Evolutionary conservation across 2,113 vertebrate species (phyloP).

Genomic region (Onychostoma macrolepis): DNA sequence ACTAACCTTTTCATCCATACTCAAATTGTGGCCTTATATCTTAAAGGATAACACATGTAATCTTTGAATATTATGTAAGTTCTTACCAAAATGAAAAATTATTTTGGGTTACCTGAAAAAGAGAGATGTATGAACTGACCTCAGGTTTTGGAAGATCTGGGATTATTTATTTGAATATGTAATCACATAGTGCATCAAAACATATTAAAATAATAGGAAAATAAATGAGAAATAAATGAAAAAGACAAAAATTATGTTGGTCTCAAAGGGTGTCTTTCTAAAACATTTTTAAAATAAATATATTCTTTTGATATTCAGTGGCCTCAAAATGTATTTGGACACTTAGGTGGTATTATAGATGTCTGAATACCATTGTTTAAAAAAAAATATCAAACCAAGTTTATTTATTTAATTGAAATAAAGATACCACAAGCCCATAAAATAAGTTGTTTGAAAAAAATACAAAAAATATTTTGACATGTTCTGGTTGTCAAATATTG

Average conservation of each 20-base stretch:
- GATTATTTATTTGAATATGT: constrained; percentile 1
- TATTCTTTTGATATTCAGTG: background rate
- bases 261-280: background rate
- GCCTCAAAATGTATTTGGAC: background rate
- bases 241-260: background rate
- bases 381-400: background rate
- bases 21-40: background rate
- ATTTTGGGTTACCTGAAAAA: background rate
- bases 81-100: background rate
- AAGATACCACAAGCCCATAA: background rate
- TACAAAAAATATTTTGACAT: background rate
- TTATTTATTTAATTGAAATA: background rate
- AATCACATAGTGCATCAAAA: background rate
- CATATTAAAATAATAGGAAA: background rate
- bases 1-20: background rate
- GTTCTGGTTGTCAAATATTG: background rate
- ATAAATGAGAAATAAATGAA: background rate
- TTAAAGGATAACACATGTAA: background rate
- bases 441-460: background rate
- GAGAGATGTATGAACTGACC: background rate
- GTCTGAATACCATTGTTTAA: background rate
- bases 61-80: background rate
- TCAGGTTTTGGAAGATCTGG: background rate
- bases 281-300: background rate
- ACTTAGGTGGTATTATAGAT: background rate